Evolutionary conservation across 2,113 vertebrate genomes (phyloP).

Genomic region (Corvus moneduloides): DNA sequence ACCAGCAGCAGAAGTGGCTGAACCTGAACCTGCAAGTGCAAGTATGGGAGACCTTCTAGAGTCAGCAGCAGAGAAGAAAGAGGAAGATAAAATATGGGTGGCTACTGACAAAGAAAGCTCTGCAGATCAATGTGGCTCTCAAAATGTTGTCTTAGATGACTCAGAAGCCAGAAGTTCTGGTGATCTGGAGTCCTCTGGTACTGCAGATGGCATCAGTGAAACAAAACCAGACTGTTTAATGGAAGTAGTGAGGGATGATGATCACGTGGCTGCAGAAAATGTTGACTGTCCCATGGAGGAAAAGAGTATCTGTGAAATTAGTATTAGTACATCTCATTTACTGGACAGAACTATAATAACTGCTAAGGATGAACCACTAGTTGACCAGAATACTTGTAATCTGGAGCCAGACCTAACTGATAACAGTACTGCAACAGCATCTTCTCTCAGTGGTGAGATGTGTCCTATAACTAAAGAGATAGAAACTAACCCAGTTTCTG

Average conservation of each 20-base stretch:
- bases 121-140: background rate
- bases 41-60: background rate
- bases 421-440: background rate
- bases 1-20: background rate
- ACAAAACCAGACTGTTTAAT: conserved; percentile 28
- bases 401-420: conserved; percentile 59
- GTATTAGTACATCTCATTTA: background rate
- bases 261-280: background rate
- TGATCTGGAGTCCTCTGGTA: conserved; percentile 12
- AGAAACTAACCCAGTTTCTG: conserved; percentile 50
- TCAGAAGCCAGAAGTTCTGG: conserved; percentile 8
- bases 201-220: background rate
- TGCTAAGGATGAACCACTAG: background rate
- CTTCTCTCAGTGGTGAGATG: conserved; percentile 32
- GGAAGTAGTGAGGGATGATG: background rate
- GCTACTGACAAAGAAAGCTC: background rate
- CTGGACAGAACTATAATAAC: background rate
- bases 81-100: background rate
- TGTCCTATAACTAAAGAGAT: conserved; percentile 40
- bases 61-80: background rate
- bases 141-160: conserved; percentile 2
- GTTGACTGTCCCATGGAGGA: background rate
- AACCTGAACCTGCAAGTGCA: background rate
- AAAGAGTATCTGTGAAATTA: background rate
- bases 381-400: conserved; percentile 31